Conservation (phyloP, 1,140 invertebrate species). For the Copidosoma floridanum region DNA sequence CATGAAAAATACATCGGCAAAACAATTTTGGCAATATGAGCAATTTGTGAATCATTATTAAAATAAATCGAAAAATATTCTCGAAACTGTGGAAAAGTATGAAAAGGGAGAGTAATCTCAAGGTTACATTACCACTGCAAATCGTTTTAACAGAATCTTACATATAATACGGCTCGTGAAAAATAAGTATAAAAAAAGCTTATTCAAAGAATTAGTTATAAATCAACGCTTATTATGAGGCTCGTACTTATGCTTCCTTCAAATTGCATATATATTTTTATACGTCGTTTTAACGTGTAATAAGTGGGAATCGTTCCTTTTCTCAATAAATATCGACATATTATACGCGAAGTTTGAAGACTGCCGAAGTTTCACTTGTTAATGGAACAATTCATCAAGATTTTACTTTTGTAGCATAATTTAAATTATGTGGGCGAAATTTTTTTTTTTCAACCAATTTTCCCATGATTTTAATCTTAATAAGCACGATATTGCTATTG, state of each 20-base stretch:
- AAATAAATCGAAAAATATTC: no score
- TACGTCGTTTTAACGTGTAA: slow-evolving; percentile 33
- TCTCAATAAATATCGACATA: neutral
- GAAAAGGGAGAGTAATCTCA: no score
- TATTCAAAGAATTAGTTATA: neutral
- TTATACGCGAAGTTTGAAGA: slow-evolving; percentile 8
- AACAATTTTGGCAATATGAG: no score
- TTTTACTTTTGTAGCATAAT: slow-evolving; percentile 5
- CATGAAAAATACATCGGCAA: no score
- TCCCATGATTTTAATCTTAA: slow-evolving; percentile 2
- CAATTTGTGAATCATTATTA: no score
- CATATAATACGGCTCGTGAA: neutral
- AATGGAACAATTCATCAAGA: neutral
- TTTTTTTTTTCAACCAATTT: neutral
- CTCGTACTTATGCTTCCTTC: slow-evolving; percentile 43
- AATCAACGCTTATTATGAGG: no score
- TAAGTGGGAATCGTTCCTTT: slow-evolving; percentile 22
- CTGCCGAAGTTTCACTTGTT: slow-evolving; percentile 11
- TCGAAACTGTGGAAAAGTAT: no score
- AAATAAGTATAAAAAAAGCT: neutral
- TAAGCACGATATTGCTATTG: no score
- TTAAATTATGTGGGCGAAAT: neutral
- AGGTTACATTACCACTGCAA: no score
- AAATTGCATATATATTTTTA: slow-evolving; percentile 46
- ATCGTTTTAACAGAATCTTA: no score